phyloP scores from a whole-genome alignment of 2,888 invertebrate genomes.

The Parasteatoda lunata region DNA sequence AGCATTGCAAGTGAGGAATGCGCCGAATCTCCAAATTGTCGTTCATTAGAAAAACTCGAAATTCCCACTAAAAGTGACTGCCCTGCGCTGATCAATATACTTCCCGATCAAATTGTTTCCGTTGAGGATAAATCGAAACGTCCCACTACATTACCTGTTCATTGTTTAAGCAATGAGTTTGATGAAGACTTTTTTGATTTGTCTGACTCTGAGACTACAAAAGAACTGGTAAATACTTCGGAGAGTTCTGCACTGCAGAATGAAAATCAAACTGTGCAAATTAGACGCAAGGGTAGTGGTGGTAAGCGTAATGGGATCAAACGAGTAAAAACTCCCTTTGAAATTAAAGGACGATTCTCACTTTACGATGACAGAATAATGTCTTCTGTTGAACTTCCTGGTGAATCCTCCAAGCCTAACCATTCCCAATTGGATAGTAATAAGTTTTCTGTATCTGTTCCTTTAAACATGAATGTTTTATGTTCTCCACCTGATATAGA shows the following conservation, averaged over 20 bases:
- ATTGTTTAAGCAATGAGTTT: conserved; percentile 4
- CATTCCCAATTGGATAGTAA: conserved; percentile 48
- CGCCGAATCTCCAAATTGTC: conserved; percentile 31
- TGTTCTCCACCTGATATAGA: conserved; percentile 24
- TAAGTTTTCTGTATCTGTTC: conserved; percentile 63
- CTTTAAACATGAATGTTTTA: conserved; percentile 57
- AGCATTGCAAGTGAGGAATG: conserved; percentile 9
- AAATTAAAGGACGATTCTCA: conserved; percentile 80
- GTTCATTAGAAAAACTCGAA: conserved; percentile 8
- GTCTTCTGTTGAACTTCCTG: conserved; percentile 73
- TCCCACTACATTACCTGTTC: conserved; percentile 51
- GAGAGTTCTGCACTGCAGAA: not conserved
- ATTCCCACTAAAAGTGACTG: not conserved
- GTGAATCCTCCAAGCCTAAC: not conserved
- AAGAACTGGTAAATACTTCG: conserved; percentile 12
- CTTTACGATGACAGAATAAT: conserved; percentile 92
- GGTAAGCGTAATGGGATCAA: conserved; percentile 50
- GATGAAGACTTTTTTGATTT: conserved; percentile 31
- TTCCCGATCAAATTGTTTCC: not conserved
- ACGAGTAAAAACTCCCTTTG: conserved; percentile 69
- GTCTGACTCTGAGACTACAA: conserved; percentile 51
- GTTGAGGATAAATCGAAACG: conserved; percentile 47
- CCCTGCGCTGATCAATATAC: not conserved
- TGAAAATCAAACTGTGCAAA: not conserved
- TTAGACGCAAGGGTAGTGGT: conserved; percentile 34